Conservation (phyloP, 2,888 invertebrate species). For the Octonoba sinensis region DNA sequence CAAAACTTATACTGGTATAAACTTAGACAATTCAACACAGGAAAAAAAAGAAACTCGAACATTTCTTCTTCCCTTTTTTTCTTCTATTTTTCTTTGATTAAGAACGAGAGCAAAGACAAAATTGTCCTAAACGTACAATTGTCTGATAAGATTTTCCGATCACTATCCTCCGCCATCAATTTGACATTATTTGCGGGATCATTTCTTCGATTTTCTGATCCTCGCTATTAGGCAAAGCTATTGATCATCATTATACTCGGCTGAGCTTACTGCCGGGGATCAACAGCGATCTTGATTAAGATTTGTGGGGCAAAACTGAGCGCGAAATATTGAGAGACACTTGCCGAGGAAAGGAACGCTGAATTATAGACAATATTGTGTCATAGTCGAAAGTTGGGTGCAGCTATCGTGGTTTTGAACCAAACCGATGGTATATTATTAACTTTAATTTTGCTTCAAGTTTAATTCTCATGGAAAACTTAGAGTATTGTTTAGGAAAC, state of each 20-base stretch:
- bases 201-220: constrained; percentile 42
- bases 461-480: too few relatives aligned
- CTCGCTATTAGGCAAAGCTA: constrained; percentile 34
- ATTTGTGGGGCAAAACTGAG: constrained; percentile 41
- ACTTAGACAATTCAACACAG: too few relatives aligned
- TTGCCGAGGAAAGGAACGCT: constrained; percentile 18
- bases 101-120: background rate
- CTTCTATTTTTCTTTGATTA: too few relatives aligned
- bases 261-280: constrained; percentile 42
- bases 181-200: constrained; percentile 30
- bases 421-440: too few relatives aligned
- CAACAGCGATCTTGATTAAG: constrained; percentile 46
- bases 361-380: constrained; percentile 6
- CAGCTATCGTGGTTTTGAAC: too few relatives aligned
- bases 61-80: too few relatives aligned
- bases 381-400: too few relatives aligned
- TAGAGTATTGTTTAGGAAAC: too few relatives aligned
- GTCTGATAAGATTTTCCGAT: constrained; percentile 2
- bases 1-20: too few relatives aligned
- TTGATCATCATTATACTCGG: constrained; percentile 53
- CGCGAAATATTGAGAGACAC: constrained; percentile 8
- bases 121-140: constrained; percentile 47
- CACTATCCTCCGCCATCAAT: constrained; percentile 1
- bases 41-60: too few relatives aligned
- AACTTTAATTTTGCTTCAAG: too few relatives aligned